A percentile compares a stretch with the other conserved stretches of the same genome.
These are phyloP conservation scores for Ferrisia virgata DNA, from an alignment of 2,888 invertebrate species.

Conservation along the genomic window DNA sequence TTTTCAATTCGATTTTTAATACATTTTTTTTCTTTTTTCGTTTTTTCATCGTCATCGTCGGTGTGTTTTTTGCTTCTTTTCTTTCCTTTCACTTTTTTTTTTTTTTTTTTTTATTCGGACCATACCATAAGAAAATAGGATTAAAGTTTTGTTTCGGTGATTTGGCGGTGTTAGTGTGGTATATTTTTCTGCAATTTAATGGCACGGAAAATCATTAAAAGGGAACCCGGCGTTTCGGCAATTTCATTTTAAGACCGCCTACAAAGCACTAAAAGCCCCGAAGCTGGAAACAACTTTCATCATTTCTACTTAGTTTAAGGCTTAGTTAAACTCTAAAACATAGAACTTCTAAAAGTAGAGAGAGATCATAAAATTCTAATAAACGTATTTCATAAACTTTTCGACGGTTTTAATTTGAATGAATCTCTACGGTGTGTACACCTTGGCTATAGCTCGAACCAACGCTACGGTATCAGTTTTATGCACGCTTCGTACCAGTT, in stretches of 20 bases:
- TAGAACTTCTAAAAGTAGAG: conserved; percentile 29
- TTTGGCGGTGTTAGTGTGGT: conserved; percentile 20
- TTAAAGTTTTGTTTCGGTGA: conserved; percentile 29
- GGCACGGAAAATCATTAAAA: conserved; percentile 33
- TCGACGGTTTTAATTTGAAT: conserved; percentile 33
- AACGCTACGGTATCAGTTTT: conserved; percentile 11
- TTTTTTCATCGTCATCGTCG: too few relatives aligned
- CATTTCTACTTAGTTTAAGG: conserved; percentile 32
- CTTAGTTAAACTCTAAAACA: conserved; percentile 29
- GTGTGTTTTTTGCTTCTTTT: background rate
- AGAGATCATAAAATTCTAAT: conserved; percentile 30
- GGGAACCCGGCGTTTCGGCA: conserved; percentile 30
- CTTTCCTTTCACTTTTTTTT: background rate
- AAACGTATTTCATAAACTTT: conserved; percentile 33
- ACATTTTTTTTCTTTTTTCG: background rate
- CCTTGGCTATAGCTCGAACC: background rate
- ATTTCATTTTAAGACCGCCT: conserved; percentile 33
- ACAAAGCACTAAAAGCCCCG: conserved; percentile 32
- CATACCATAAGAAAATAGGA: conserved; percentile 1
- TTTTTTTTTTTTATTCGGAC: background rate
- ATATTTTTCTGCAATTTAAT: conserved; percentile 33
- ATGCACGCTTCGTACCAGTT: background rate
- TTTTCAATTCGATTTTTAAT: conserved; percentile 30
- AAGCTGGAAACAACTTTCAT: conserved; percentile 33
- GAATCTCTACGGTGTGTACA: conserved; percentile 12